A percentile compares a stretch with the other conserved stretches of the same genome.
Conservation (phyloP, 2,888 invertebrate species). For the Palloptera scutellata region DNA sequence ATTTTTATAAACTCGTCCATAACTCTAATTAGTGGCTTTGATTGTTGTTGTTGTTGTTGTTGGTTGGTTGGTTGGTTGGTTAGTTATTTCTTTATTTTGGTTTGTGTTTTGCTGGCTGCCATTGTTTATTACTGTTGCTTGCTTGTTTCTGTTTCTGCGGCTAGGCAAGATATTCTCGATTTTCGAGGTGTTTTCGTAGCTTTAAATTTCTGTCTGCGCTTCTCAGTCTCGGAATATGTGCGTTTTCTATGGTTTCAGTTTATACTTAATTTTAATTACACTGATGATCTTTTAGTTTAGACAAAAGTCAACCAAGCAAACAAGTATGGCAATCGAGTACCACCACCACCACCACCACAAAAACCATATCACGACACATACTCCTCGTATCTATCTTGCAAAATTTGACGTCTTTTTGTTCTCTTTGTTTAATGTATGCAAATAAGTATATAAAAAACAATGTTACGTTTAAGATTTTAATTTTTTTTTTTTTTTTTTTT, state of each 20-base stretch:
- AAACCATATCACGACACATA: too few species aligned
- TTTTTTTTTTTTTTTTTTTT: background rate
- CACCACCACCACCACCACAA: too few species aligned
- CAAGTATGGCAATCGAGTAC: too few species aligned
- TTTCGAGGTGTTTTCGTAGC: conserved; percentile 29
- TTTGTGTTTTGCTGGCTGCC: conserved; percentile 2
- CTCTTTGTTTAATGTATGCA: background rate
- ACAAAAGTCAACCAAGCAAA: too few species aligned
- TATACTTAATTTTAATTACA: conserved; percentile 13
- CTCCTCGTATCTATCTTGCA: too few species aligned
- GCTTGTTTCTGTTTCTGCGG: conserved; percentile 11
- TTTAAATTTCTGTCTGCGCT: conserved; percentile 17
- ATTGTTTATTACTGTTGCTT: background rate
- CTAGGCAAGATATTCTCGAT: conserved; percentile 24
- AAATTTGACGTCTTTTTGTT: too few species aligned
- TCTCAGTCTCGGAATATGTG: conserved; percentile 4
- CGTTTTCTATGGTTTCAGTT: conserved; percentile 35
- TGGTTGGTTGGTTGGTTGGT: too few species aligned
- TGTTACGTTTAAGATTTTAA: conserved; percentile 17
- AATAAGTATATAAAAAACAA: background rate
- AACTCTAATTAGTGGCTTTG: conserved; percentile 26
- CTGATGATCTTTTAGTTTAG: too few species aligned
- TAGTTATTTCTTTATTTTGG: background rate
- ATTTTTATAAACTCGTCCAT: conserved; percentile 18
- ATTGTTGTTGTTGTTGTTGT: background rate